Base-by-base conservation (phyloP, 2,888 invertebrate species). In the Hypercompe scribonia region DNA sequence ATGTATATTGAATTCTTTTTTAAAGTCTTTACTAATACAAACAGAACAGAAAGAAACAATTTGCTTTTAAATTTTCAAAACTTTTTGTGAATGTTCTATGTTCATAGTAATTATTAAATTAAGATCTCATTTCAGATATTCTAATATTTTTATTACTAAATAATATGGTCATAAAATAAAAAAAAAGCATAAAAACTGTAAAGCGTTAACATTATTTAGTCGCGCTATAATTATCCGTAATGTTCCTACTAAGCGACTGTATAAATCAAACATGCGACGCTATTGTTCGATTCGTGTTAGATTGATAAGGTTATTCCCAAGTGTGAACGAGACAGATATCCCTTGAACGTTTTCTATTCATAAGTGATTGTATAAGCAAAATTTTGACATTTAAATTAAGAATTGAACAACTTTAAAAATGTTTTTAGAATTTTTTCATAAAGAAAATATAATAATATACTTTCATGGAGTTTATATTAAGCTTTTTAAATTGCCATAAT, bases 201-300 rank as follows among this genome's bases (percentile, higher is more conserved):
- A 94, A 94, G 92, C 85, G 90, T 89, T 90, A 93, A 94, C 81
- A 87, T 84, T 77, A 80, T 76, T 81, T 82, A 87, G 90, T 93
- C 93, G 87, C 80, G 81, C 91, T 94, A 95, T 95, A 94, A 95
- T 95, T 95, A 95, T 93, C 93, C 92, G 92, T 94, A 95, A 95
- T 95, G 94, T 94, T 95, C 93, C 93, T 94, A 94, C 95, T 95
- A 95, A 95, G 95, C 95, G 95, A 94, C 92, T 94, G 92, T 94
- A 95, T 95, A 95, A 95, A 95, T 95, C 95, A 95, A 95, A 95
- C 94, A 95, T 93, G 94, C 93, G 94, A 93, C 90, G 92, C 95
- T 95, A 94, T 95, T 95, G 95, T 95, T 95, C 95, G 95, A 95
- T 94, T 95, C 94, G 92, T 90, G 94, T 93, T 94, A 94, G 94